Conservation (phyloP, 2,888 invertebrate species). For the Zygothrica quintamaculata region DNA sequence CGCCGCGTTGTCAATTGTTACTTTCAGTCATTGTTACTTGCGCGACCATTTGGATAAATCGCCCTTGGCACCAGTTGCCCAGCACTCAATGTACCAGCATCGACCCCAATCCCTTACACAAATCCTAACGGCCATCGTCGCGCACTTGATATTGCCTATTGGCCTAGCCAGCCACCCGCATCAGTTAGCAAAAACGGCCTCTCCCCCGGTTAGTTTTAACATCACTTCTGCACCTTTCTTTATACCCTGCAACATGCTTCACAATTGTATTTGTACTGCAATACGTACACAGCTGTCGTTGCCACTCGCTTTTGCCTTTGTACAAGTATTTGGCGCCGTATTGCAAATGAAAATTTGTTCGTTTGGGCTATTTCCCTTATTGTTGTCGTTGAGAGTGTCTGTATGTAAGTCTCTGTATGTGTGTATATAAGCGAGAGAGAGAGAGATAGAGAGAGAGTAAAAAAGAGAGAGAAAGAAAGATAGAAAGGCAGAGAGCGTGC, state of each 20-base stretch:
- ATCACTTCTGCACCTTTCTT: not conserved
- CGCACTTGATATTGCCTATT: constrained; percentile 75
- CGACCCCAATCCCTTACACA: constrained; percentile 50
- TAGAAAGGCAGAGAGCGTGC: constrained; percentile 37
- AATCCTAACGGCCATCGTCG: constrained; percentile 56
- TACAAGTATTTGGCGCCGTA: constrained; percentile 34
- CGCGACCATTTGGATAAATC: constrained; percentile 28
- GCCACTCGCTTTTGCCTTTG: constrained; percentile 20
- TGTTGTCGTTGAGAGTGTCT: constrained; percentile 17
- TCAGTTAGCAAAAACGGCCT: constrained; percentile 3
- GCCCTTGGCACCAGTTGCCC: constrained; percentile 72
- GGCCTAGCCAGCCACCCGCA: constrained; percentile 54
- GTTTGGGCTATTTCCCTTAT: constrained; percentile 45
- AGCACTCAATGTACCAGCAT: constrained; percentile 6
- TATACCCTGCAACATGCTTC: not conserved
- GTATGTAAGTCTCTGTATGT: constrained; percentile 14
- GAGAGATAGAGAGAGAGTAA: not conserved
- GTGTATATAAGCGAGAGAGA: not conserved
- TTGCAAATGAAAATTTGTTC: constrained; percentile 55
- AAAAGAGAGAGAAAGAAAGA: not conserved
- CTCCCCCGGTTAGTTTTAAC: not conserved
- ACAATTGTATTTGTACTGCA: not conserved
- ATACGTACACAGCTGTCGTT: constrained; percentile 1
- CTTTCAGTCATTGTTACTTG: constrained; percentile 25
- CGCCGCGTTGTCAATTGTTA: constrained; percentile 73